Conservation (phyloP, 92 coral and sea anemone species). For the Actinostola sp. region DNA sequence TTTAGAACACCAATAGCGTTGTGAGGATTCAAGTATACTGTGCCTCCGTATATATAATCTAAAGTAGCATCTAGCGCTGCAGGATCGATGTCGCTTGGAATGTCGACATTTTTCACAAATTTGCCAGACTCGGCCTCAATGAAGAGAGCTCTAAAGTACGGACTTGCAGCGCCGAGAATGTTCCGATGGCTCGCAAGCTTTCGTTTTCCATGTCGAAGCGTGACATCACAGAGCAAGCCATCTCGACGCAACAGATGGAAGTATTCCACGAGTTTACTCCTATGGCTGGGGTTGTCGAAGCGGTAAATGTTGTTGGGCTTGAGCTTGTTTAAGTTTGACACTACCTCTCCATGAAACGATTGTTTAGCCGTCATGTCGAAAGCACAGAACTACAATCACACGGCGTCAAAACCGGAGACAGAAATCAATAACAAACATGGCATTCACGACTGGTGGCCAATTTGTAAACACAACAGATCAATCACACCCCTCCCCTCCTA, state of each 20-base stretch:
- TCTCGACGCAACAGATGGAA: constrained; percentile 67
- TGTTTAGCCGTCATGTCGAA: constrained; percentile 28
- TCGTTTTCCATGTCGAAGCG: constrained; percentile 58
- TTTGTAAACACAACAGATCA: not conserved
- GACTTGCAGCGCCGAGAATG: constrained; percentile 79
- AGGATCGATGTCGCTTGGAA: constrained; percentile 52
- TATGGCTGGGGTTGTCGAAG: constrained; percentile 62
- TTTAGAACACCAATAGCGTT: constrained; percentile 75
- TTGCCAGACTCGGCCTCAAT: constrained; percentile 70
- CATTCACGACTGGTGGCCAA: constrained; percentile 16
- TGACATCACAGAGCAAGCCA: constrained; percentile 75
- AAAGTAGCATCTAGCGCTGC: constrained; percentile 58
- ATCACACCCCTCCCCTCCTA: constrained; percentile 8
- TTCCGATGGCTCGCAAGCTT: constrained; percentile 76
- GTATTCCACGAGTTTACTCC: constrained; percentile 61
- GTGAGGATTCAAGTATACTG: constrained; percentile 41
- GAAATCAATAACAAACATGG: constrained; percentile 15
- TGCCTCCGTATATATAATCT: constrained; percentile 81
- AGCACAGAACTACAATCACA: not conserved
- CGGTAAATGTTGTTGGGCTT: constrained; percentile 48
- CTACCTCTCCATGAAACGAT: constrained; percentile 38
- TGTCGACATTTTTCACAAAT: constrained; percentile 65
- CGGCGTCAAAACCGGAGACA: not conserved
- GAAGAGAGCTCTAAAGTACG: constrained; percentile 84
- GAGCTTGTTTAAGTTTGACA: constrained; percentile 64